Evolutionary conservation across 2,113 vertebrate genomes (phyloP), one percentile per base, ranked within the genome.

Genomic region (Myrmecobius fasciatus): DNA sequence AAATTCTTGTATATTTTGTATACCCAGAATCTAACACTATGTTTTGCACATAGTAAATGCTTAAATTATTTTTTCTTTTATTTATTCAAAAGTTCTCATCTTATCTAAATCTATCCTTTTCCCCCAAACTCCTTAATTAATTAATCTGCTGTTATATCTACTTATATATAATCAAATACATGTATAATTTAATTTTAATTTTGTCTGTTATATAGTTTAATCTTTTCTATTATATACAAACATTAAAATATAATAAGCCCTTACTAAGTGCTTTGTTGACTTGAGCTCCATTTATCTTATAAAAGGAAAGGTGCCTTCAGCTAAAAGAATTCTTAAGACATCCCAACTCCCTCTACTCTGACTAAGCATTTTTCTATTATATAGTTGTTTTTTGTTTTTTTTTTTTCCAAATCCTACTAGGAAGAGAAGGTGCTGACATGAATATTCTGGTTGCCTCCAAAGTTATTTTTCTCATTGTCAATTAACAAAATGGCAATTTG

Each of bases 381-480:
- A 22, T 24, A 43, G 43, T 43, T 22, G n/a, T 83, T 83, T 43
- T n/a, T n/a, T n/a, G n/a, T n/a, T n/a, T n/a, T n/a, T n/a, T n/a
- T n/a, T n/a, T n/a, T n/a, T 83, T 43, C 36, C 67, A 43, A 83
- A 83, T 24, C 20, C 36, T 24, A 43, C n/a, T 43, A 83, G 20
- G 20, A 83, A 83, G 67, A 83, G 67, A 83, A 83, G 67, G n/a
- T 83, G n/a, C 67, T 83, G 67, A 83, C 67, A 22, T 83, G 67
- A 17, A 20, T 8, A 83, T 83, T 83, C 36, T 83, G n/a, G n/a
- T 83, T 43, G 67, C 67, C n/a, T 43, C n/a, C 67, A 83, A 43
- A 83, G 67, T 83, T 83, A 83, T 83, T 83, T 67, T 83, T 22
- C n/a, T 83, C n/a, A 83, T 83, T 83, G n/a, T 83, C 67, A 83